These are phyloP conservation scores for Monodelphis domestica DNA, from an alignment of 2,797 vertebrate genomes.

Conservation along the genomic window DNA sequence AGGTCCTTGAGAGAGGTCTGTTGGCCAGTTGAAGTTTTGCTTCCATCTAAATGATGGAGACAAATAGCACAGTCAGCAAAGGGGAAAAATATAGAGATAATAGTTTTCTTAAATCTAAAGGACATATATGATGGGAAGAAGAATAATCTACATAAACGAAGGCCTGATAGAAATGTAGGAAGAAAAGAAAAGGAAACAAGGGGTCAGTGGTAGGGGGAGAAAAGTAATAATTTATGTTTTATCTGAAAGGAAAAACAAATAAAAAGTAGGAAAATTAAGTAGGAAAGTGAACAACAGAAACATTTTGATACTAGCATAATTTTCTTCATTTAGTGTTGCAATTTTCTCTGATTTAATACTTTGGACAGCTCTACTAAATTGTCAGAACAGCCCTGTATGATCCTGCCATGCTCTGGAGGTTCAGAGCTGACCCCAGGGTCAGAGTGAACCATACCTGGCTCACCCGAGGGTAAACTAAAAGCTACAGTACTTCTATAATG, in stretches of 20 bases:
- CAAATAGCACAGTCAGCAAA: background rate
- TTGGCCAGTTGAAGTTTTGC: background rate
- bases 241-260: background rate
- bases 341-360: background rate
- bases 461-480: background rate
- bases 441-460: background rate
- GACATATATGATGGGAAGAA: background rate
- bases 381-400: background rate
- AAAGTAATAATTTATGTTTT: background rate
- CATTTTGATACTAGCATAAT: conserved; percentile 12
- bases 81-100: background rate
- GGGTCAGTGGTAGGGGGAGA: background rate
- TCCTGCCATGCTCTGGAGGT: background rate
- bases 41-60: background rate
- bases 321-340: background rate
- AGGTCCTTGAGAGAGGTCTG: background rate
- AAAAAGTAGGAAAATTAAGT: background rate
- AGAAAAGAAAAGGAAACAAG: background rate
- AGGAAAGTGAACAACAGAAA: background rate
- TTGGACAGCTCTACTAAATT: background rate
- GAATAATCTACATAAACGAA: background rate
- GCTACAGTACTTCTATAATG: background rate
- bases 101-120: background rate
- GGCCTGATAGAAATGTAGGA: too few relatives aligned
- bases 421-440: background rate